Evolutionary conservation across 2,888 invertebrate species (phyloP).

Genomic region (Tachystola acroxantha): DNA sequence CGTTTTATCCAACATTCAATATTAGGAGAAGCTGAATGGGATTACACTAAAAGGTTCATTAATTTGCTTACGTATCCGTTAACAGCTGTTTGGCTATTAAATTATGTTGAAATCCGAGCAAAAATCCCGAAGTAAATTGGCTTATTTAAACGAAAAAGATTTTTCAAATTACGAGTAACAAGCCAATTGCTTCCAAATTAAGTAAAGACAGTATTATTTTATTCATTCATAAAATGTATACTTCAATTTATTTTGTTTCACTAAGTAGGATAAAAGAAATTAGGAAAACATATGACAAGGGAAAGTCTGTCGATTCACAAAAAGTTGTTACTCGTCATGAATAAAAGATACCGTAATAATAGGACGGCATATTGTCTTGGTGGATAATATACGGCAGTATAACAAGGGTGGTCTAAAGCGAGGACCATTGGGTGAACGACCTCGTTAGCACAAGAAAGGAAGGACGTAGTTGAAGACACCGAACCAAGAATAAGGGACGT

Average conservation of each 20-base stretch:
- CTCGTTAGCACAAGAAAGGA: background rate
- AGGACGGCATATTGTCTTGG: background rate
- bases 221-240: too few species aligned
- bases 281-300: too few species aligned
- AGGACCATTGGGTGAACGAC: background rate
- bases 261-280: too few species aligned
- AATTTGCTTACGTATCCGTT: background rate
- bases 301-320: too few species aligned
- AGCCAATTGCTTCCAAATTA: too few species aligned
- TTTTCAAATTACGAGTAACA: too few species aligned
- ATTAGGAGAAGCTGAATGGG: background rate
- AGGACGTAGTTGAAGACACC: background rate
- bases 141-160: too few species aligned
- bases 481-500: background rate
- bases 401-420: background rate
- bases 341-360: too few species aligned
- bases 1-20: background rate
- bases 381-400: background rate
- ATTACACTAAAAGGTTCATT: background rate
- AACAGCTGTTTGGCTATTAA: background rate
- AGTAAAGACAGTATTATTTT: too few species aligned
- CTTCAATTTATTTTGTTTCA: too few species aligned
- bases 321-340: too few species aligned
- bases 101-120: background rate
- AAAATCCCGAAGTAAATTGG: too few species aligned